Percentiles rank a stretch among this genome's conserved stretches.
These are phyloP conservation scores for Mesorhabditis belari DNA, from an alignment of 2,888 invertebrate species.

Conservation along the genomic window DNA sequence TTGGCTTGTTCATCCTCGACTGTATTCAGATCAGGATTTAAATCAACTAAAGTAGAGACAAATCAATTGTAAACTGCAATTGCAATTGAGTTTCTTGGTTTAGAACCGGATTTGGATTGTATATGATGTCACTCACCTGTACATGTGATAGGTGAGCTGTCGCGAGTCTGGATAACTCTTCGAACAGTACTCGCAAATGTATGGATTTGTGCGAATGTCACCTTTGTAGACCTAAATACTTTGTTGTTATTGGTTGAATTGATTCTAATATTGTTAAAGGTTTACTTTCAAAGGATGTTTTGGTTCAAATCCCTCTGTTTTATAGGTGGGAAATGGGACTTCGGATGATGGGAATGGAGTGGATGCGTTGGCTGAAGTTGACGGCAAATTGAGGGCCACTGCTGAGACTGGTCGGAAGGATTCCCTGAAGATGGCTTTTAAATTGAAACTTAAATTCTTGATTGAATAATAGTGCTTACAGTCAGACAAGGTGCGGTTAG, in stretches of 20 bases:
- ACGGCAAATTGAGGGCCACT: neutral
- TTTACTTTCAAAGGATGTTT: conserved; percentile 38
- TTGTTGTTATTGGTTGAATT: too few species aligned
- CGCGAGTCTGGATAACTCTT: conserved; percentile 49
- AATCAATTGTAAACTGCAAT: neutral
- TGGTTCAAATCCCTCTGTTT: conserved; percentile 46
- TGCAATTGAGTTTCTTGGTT: neutral
- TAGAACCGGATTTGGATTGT: neutral
- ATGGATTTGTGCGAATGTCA: conserved; percentile 47
- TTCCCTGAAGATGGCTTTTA: neutral
- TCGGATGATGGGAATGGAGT: conserved; percentile 15
- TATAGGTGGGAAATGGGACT: conserved; percentile 46
- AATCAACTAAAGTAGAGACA: neutral
- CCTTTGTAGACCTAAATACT: conserved; percentile 33
- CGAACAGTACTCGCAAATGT: conserved; percentile 52
- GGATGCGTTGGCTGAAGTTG: conserved; percentile 3
- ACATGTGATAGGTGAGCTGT: conserved; percentile 50
- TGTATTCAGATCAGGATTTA: too few species aligned
- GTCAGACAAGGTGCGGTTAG: too few species aligned
- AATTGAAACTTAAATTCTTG: too few species aligned
- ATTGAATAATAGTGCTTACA: too few species aligned
- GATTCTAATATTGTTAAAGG: neutral
- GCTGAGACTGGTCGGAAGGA: neutral
- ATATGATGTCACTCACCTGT: conserved; percentile 15
- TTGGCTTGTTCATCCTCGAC: too few species aligned